Conservation (phyloP, 2,113 vertebrate species). For the Paraplagusia blochii region DNA sequence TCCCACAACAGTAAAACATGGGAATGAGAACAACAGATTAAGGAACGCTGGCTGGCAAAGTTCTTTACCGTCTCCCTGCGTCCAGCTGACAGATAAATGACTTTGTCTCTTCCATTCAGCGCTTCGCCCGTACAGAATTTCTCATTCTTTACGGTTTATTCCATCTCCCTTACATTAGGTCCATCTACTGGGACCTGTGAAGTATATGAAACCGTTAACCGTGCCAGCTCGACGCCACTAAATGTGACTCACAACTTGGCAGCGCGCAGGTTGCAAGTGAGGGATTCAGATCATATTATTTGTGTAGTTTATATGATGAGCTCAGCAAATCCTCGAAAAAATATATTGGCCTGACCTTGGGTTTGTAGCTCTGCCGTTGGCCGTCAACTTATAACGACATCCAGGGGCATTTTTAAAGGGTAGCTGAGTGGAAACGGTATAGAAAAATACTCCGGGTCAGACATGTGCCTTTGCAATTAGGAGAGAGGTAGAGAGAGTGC, state of each 20-base stretch:
- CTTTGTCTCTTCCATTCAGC: background rate
- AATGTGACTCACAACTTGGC: constrained; percentile 37
- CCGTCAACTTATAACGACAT: constrained; percentile 47
- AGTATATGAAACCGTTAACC: constrained; percentile 1
- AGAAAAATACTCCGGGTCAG: constrained; percentile 47
- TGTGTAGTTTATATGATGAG: constrained; percentile 30
- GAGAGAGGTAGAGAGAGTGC: constrained; percentile 10
- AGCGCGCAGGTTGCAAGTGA: background rate
- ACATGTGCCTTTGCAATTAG: constrained; percentile 63
- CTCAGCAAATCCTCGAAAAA: constrained; percentile 33
- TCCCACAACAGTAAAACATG: constrained; percentile 60
- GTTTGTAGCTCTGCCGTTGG: constrained; percentile 37
- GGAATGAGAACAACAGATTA: constrained; percentile 50
- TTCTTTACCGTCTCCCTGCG: background rate
- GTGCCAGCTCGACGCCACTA: constrained; percentile 1
- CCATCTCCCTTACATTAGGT: background rate
- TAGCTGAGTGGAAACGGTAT: constrained; percentile 36
- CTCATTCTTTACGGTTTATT: background rate
- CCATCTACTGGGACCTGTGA: background rate
- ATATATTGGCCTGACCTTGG: constrained; percentile 38
- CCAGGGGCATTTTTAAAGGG: constrained; percentile 35
- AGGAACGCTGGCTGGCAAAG: constrained; percentile 3
- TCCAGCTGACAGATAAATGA: background rate
- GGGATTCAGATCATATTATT: constrained; percentile 23
- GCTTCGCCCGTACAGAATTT: background rate